These are phyloP conservation scores for Latrodectus geometricus DNA, from an alignment of 1,140 invertebrate genomes.

Conservation along the genomic window DNA sequence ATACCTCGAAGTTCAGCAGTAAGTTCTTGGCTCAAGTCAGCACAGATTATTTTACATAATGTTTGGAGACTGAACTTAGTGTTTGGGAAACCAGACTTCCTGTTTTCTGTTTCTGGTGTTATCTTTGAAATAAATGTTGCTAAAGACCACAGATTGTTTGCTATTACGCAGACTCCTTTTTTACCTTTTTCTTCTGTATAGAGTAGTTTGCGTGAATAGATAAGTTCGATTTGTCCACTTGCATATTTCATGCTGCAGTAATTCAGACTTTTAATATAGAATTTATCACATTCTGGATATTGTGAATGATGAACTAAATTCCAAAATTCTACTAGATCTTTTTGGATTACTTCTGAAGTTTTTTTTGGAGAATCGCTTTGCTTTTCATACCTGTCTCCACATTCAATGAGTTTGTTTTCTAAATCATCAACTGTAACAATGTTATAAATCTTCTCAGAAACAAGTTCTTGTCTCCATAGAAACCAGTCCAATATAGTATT, in stretches of 20 bases:
- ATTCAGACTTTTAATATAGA: slow-evolving; percentile 2
- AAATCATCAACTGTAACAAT: slow-evolving; percentile 7
- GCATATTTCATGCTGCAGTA: slow-evolving; percentile 27
- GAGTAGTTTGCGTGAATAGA: not conserved
- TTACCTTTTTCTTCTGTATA: not conserved
- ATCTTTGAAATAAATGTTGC: not conserved
- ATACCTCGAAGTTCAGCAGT: not conserved
- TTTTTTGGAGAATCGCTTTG: slow-evolving; percentile 18
- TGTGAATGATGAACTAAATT: not conserved
- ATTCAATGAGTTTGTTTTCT: not conserved
- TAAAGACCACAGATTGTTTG: slow-evolving; percentile 36
- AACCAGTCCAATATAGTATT: slow-evolving; percentile 29
- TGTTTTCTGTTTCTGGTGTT: not conserved
- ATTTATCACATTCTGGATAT: not conserved
- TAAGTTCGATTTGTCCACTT: not conserved
- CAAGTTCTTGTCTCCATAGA: slow-evolving; percentile 1
- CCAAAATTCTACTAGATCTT: slow-evolving; percentile 12
- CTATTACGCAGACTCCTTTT: slow-evolving; percentile 28
- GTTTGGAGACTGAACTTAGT: slow-evolving; percentile 13
- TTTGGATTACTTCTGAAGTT: slow-evolving; percentile 4
- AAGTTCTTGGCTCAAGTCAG: not conserved
- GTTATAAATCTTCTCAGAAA: not conserved
- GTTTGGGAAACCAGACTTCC: not conserved
- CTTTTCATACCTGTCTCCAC: slow-evolving; percentile 8
- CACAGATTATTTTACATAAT: slow-evolving; percentile 3